phyloP scores from a whole-genome alignment of 2,797 vertebrate genomes.

The Pseudochirops corinnae region DNA sequence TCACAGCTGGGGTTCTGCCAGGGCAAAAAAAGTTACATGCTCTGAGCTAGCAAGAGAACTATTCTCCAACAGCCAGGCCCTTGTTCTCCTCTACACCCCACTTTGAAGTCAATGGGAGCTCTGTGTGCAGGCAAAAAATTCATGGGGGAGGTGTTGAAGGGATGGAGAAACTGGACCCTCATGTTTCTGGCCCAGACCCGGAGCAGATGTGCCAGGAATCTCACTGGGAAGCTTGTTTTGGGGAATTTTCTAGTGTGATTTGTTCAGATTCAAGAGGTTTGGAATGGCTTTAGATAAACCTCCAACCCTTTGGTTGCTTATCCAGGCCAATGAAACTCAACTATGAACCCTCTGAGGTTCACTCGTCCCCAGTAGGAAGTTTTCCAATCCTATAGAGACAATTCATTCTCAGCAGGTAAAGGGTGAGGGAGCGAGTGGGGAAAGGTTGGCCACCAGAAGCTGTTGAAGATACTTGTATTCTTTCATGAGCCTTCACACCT shows the following conservation, averaged over 20 bases:
- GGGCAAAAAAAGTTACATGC: neutral
- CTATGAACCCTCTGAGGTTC: constrained; percentile 22
- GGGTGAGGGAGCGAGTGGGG: neutral
- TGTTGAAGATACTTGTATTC: neutral
- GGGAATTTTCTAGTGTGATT: constrained; percentile 21
- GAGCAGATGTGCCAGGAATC: constrained; percentile 53
- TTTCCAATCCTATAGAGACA: constrained; percentile 61
- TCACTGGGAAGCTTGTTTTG: neutral
- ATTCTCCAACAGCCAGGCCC: accelerated
- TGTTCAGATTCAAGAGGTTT: constrained; percentile 49
- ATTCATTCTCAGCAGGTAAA: constrained; percentile 58
- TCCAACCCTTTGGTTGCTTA: constrained; percentile 50
- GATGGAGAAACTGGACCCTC: accelerated
- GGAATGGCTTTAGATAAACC: constrained; percentile 45
- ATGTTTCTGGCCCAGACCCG: neutral
- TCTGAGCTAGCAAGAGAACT: neutral
- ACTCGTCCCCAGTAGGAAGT: neutral
- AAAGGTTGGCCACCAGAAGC: neutral
- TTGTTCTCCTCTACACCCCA: neutral
- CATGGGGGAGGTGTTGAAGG: neutral
- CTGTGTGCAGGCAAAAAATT: neutral
- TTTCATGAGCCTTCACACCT: constrained; percentile 65
- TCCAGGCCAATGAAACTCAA: constrained; percentile 21
- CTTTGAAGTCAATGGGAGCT: neutral
- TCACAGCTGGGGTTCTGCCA: neutral